Conservation (phyloP, 2,888 invertebrate species). For the Eutolmus rufibarbis region DNA sequence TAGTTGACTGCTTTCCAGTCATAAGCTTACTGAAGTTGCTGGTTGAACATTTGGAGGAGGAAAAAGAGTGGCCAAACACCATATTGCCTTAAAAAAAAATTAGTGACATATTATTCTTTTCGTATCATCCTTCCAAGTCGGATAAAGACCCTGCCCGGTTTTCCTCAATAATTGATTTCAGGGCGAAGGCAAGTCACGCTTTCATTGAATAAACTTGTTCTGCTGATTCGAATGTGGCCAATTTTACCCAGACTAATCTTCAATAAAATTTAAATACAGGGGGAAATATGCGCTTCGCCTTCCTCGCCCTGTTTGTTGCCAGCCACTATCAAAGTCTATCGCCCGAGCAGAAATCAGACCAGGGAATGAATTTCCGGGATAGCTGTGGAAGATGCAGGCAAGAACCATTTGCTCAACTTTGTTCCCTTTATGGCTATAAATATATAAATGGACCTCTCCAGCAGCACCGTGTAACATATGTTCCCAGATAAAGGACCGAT, state of each 20-base stretch:
- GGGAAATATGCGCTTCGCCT: background rate
- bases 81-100: background rate
- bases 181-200: constrained; percentile 14
- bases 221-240: background rate
- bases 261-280: constrained; percentile 41
- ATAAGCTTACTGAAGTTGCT: constrained; percentile 20
- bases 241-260: background rate
- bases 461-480: constrained; percentile 46
- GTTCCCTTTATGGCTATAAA: constrained; percentile 42
- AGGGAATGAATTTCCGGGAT: constrained; percentile 36
- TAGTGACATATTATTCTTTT: constrained; percentile 25
- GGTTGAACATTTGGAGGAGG: constrained; percentile 15
- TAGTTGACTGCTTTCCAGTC: constrained; percentile 1
- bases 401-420: constrained; percentile 17
- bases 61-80: background rate
- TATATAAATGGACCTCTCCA: constrained; percentile 46
- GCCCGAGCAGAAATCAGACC: background rate
- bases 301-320: background rate
- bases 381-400: constrained; percentile 3
- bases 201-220: constrained; percentile 28
- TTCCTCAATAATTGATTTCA: constrained; percentile 45
- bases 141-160: background rate
- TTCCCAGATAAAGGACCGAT: constrained; percentile 46
- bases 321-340: background rate
- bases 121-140: background rate